A percentile compares a stretch with the other conserved stretches of the same genome.
These are phyloP conservation scores for Dromas ardeola DNA, from an alignment of 2,113 vertebrate genomes.

Conservation along the genomic window DNA sequence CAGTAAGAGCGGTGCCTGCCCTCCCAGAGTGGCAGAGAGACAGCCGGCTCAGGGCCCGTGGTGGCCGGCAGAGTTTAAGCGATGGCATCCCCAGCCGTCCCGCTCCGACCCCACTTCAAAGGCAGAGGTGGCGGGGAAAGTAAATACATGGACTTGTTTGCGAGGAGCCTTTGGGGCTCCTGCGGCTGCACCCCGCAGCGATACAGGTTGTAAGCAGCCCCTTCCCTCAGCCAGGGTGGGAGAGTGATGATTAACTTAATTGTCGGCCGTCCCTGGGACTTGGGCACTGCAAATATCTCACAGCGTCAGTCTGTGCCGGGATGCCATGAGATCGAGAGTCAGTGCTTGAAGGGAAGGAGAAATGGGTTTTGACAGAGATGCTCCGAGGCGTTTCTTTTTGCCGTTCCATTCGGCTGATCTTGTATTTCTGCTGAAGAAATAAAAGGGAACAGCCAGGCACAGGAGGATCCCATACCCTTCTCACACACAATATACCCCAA, in stretches of 20 bases:
- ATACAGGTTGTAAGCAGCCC: not conserved
- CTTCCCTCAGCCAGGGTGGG: not conserved
- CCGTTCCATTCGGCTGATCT: not conserved
- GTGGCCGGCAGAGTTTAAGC: not conserved
- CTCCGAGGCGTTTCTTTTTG: not conserved
- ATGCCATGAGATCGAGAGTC: not conserved
- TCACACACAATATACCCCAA: not conserved
- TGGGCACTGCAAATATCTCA: not conserved
- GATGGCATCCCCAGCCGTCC: not conserved
- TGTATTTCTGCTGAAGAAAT: not conserved
- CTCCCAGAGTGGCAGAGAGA: not conserved
- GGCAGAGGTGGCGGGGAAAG: not conserved
- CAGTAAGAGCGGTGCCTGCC: not conserved
- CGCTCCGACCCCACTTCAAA: not conserved
- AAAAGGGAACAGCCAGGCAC: not conserved
- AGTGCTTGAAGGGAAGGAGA: not conserved
- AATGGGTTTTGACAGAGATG: not conserved
- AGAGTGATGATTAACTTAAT: not conserved
- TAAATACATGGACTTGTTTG: not conserved
- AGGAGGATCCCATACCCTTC: not conserved
- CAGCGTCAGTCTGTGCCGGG: rapidly evolving
- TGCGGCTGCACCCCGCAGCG: not conserved
- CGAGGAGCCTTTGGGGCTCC: not conserved
- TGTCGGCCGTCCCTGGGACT: not conserved
- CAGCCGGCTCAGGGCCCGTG: not conserved